phyloP scores from a whole-genome alignment of 1,140 invertebrate species.

The Drosophila subobscura region DNA sequence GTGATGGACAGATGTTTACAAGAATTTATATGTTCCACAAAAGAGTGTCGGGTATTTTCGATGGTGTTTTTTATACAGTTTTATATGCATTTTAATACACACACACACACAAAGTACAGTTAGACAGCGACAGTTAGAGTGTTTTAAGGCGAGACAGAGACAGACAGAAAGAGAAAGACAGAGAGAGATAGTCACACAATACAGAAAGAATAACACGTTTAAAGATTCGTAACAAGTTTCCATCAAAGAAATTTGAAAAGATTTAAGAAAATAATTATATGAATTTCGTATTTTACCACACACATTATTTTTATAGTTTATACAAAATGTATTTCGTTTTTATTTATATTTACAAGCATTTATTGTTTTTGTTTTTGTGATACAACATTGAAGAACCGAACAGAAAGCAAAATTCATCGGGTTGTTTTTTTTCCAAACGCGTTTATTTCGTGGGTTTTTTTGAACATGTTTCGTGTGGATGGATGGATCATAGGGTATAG shows the following conservation, averaged over 20 bases:
- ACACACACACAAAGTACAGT: slow-evolving; percentile 35
- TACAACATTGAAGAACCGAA: slow-evolving; percentile 49
- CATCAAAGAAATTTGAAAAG: slow-evolving; percentile 22
- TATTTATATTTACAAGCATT: slow-evolving; percentile 42
- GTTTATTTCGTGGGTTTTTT: slow-evolving; percentile 45
- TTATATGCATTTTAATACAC: slow-evolving; percentile 67
- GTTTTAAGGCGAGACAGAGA: slow-evolving; percentile 51
- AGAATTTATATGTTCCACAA: slow-evolving; percentile 84
- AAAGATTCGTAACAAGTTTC: slow-evolving; percentile 59
- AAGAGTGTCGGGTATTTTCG: slow-evolving; percentile 28
- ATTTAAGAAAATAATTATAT: slow-evolving; percentile 27
- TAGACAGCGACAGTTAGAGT: slow-evolving; percentile 73
- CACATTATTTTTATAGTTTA: slow-evolving; percentile 22
- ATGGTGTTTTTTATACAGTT: slow-evolving; percentile 35
- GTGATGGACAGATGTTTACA: slow-evolving; percentile 80
- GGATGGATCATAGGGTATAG: neutral
- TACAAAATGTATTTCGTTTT: slow-evolving; percentile 21
- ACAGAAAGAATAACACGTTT: slow-evolving; percentile 59
- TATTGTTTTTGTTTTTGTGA: slow-evolving; percentile 8
- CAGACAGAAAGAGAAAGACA: slow-evolving; percentile 71
- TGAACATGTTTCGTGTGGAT: slow-evolving; percentile 15
- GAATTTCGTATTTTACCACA: slow-evolving; percentile 26
- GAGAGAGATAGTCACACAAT: slow-evolving; percentile 75
- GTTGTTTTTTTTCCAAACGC: slow-evolving; percentile 69
- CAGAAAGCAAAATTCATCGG: slow-evolving; percentile 23